Evolutionary conservation across 2,888 invertebrate species (phyloP).

Genomic region (Alsophila aescularia): DNA sequence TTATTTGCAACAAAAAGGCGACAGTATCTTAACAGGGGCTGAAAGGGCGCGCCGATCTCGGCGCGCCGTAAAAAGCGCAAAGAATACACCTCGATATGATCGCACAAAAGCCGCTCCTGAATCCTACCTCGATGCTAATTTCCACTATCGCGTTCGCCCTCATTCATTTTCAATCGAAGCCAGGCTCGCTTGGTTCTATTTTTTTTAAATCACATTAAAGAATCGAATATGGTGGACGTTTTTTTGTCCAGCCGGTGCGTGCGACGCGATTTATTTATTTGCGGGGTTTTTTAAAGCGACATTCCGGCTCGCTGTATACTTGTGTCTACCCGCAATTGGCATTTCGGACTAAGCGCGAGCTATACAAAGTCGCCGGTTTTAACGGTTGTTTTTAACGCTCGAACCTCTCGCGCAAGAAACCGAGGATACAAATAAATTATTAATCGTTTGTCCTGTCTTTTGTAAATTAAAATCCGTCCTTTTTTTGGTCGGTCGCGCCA

Average conservation of each 20-base stretch:
- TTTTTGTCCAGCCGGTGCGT: slow-evolving; percentile 77
- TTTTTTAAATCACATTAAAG: slow-evolving; percentile 83
- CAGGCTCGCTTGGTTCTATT: slow-evolving; percentile 79
- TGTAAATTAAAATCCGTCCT: slow-evolving; percentile 83
- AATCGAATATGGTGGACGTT: slow-evolving; percentile 82
- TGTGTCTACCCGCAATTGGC: slow-evolving; percentile 84
- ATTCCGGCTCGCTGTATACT: slow-evolving; percentile 83
- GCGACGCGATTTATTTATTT: slow-evolving; percentile 85
- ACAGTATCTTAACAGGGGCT: slow-evolving; percentile 76
- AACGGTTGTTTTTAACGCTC: slow-evolving; percentile 85
- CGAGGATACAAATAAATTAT: slow-evolving; percentile 84
- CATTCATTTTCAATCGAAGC: slow-evolving; percentile 84
- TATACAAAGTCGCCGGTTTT: slow-evolving; percentile 82
- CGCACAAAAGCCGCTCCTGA: slow-evolving; percentile 84
- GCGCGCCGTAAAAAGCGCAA: slow-evolving; percentile 82
- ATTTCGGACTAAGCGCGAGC: slow-evolving; percentile 82
- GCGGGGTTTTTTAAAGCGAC: slow-evolving; percentile 82
- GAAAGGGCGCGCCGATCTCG: slow-evolving; percentile 68
- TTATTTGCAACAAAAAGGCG: slow-evolving; percentile 79
- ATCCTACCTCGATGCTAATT: slow-evolving; percentile 85
- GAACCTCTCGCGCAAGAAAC: slow-evolving; percentile 76
- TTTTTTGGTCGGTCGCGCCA: slow-evolving; percentile 73
- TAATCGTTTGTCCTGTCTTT: slow-evolving; percentile 85
- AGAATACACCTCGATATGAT: slow-evolving; percentile 85
- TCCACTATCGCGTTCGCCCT: slow-evolving; percentile 84